Conservation (phyloP, 2,113 vertebrate genomes). For the Chloropsis cyanopogon region DNA sequence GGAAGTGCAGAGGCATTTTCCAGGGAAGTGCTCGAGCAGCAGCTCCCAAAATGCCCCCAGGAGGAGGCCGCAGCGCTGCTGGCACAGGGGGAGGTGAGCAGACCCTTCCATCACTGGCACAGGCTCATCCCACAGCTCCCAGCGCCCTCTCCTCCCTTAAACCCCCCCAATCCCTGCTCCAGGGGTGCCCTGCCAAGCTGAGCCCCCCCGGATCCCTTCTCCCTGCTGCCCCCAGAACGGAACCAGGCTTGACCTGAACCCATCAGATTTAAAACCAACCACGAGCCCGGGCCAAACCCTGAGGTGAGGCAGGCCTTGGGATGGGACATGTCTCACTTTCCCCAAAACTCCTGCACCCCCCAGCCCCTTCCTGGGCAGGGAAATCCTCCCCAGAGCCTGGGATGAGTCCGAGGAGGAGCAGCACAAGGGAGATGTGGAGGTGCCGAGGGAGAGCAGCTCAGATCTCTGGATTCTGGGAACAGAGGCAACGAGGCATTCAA, state of each 20-base stretch:
- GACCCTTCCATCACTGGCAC: background rate
- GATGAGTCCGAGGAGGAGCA: background rate
- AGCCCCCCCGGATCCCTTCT: background rate
- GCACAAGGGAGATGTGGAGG: background rate
- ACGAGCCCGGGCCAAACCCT: background rate
- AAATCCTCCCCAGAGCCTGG: background rate
- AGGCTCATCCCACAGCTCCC: background rate
- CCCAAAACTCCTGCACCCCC: background rate
- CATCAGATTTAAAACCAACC: background rate
- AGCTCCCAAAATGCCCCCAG: no score
- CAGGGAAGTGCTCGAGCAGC: no score
- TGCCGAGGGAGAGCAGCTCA: background rate
- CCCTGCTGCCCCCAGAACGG: background rate
- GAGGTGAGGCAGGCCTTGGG: fast-evolving
- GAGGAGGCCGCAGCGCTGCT: no score
- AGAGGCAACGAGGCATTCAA: background rate
- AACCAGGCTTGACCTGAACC: background rate
- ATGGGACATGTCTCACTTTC: background rate
- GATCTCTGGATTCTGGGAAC: background rate
- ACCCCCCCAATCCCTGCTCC: background rate
- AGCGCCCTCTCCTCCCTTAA: background rate
- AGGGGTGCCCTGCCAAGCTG: no score
- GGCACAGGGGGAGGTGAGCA: background rate
- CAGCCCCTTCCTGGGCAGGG: background rate
- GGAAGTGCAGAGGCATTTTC: no score